Conservation (phyloP, 2,113 vertebrate species). For the Protobothrops flavoviridis region DNA sequence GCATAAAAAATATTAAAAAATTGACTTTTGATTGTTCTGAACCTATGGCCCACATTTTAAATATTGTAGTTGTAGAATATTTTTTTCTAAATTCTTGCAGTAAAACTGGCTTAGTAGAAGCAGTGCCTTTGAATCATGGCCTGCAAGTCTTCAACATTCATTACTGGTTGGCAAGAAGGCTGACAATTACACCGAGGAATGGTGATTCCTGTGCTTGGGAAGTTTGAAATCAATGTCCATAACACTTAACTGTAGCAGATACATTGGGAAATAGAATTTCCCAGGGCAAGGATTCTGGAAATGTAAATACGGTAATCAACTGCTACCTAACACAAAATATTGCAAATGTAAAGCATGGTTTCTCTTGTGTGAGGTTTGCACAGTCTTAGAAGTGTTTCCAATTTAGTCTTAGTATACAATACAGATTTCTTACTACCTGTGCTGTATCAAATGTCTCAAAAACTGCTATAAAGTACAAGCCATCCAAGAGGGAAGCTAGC, state of each 20-base stretch:
- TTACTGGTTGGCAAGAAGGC: not conserved
- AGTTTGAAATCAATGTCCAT: not conserved
- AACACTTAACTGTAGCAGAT: not conserved
- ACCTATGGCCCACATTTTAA: not conserved
- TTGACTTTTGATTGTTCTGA: not conserved
- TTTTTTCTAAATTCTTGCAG: not conserved
- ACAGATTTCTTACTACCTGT: not conserved
- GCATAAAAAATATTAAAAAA: not conserved
- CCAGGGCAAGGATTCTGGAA: not conserved
- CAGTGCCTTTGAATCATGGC: not conserved
- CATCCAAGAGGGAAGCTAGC: not conserved
- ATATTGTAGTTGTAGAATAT: not conserved
- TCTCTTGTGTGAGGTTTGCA: not conserved
- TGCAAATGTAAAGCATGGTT: not conserved
- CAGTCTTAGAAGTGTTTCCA: not conserved
- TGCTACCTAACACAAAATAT: not conserved
- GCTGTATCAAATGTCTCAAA: not conserved
- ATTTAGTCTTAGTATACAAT: not conserved
- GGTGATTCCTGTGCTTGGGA: not conserved
- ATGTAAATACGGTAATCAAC: not conserved
- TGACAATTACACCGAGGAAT: not conserved
- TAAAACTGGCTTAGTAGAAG: not conserved
- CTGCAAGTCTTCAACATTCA: not conserved
- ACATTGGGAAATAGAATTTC: not conserved
- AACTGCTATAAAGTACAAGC: not conserved